These are phyloP conservation scores for Trichacis sp. DNA, from an alignment of 2,888 invertebrate species.

Conservation along the genomic window DNA sequence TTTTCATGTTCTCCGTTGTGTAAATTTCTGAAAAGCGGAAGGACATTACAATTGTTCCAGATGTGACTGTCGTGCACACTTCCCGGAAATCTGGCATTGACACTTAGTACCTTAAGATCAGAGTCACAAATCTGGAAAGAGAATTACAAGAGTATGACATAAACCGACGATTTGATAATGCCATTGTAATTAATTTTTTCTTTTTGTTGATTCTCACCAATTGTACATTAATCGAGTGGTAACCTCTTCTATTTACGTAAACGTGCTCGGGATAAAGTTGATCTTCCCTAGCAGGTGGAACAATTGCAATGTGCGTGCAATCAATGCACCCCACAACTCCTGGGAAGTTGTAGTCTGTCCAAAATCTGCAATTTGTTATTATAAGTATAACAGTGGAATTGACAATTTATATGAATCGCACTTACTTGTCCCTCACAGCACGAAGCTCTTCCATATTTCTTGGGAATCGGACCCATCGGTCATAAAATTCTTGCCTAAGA, in stretches of 20 bases:
- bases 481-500: no score
- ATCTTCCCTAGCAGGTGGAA: conserved; percentile 41
- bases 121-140: conserved; percentile 35
- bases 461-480: no score
- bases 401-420: no score
- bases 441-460: no score
- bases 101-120: conserved; percentile 30
- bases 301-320: conserved; percentile 52
- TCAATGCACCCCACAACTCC: conserved; percentile 47
- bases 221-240: conserved; percentile 53
- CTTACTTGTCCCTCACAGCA: no score
- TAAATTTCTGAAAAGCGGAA: conserved; percentile 22
- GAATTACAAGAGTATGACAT: conserved; percentile 1
- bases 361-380: conserved; percentile 9
- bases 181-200: no score
- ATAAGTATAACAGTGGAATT: no score
- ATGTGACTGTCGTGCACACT: conserved; percentile 41
- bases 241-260: conserved; percentile 50
- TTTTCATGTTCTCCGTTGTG: conserved; percentile 3
- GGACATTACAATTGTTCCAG: conserved; percentile 40
- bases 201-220: no score
- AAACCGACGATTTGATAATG: no score
- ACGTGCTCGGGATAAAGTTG: conserved; percentile 41
- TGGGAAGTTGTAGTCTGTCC: conserved; percentile 21
- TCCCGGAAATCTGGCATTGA: conserved; percentile 42